These are phyloP conservation scores for Coreoperca whiteheadi DNA, from an alignment of 2,113 vertebrate species.

Conservation along the genomic window DNA sequence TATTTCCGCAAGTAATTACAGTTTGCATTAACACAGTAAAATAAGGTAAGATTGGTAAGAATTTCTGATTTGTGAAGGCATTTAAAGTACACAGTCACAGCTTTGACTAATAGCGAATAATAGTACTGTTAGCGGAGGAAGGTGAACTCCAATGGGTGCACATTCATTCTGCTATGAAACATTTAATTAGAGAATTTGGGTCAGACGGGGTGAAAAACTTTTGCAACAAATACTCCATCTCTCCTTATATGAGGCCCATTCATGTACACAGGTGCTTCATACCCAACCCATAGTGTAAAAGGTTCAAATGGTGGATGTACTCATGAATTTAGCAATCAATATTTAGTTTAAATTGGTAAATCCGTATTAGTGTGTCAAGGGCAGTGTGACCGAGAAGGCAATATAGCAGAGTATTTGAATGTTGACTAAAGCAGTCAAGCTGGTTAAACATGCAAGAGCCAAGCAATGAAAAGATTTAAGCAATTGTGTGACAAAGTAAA, in stretches of 20 bases:
- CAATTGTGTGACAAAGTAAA: neutral
- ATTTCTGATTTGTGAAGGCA: constrained; percentile 11
- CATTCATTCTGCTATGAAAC: constrained; percentile 61
- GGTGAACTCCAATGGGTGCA: constrained; percentile 40
- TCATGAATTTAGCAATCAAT: neutral
- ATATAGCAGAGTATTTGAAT: constrained; percentile 10
- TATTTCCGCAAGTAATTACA: constrained; percentile 19
- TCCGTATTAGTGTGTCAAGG: neutral
- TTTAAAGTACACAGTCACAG: constrained; percentile 22
- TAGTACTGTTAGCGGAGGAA: constrained; percentile 24
- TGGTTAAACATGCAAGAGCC: constrained; percentile 28
- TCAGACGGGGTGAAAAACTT: constrained; percentile 46
- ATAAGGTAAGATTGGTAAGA: neutral
- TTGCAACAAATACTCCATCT: constrained; percentile 36
- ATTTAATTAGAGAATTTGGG: constrained; percentile 61
- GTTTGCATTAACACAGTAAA: constrained; percentile 6
- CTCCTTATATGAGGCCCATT: neutral
- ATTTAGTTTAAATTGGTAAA: neutral
- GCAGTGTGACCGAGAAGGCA: neutral
- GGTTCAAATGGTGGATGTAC: neutral
- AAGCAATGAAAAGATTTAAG: neutral
- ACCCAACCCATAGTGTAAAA: neutral
- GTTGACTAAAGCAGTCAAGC: constrained; percentile 22
- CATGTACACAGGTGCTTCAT: neutral
- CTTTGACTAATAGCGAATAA: neutral